Evolutionary conservation across 2,113 vertebrate species (phyloP), one percentile per base, ranked within the genome.

Genomic region (Epinephelus fuscoguttatus): DNA sequence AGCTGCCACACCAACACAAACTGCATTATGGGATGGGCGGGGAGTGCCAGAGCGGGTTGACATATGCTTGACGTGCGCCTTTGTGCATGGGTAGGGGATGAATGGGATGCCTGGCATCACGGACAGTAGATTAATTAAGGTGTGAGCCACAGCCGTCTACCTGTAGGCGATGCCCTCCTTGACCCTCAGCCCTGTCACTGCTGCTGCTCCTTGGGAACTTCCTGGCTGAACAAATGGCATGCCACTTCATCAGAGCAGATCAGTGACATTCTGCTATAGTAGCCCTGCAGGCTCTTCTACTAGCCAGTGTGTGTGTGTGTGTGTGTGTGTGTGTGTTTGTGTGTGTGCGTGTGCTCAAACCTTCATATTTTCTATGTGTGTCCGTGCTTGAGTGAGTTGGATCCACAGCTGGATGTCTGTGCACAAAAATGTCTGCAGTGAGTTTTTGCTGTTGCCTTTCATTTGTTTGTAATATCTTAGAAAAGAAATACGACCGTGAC

Each of bases 1-100:
- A 95, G 95, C 95, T 94, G 93, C 94, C 93, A 91, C 90, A 89
- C 92, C 91, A 90, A 95, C 93, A 94, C 93, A 94, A 93, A 94
- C 91, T 91, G 89, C 93, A 94, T 95, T 94, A 94, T 91, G 88
- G 90, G 92, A 90, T 90, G 95, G 95, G 95, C 94, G 94, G 93
- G 87, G 91, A 91, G 90, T 89, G 87, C 91, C 55, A 55, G 89
- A 93, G 92, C 86, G 90, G 91, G 91, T 78, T 94, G 94, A 93
- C 94, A 94, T 95, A 91, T 93, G 93, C 85, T 84, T 93, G 93
- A 93, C 87, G 57, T 88, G 91, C 72, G 67, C 80, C 86, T 90
- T 70, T 82, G 81, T 84, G 83, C 55, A 79, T 63, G 76, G 7
- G 18, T 7, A 84, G 67, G 78, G 70, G 76, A 80, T 90, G 89